These are phyloP conservation scores for Tapirus terrestris DNA, from an alignment of 2,113 vertebrate species.

Conservation along the genomic window DNA sequence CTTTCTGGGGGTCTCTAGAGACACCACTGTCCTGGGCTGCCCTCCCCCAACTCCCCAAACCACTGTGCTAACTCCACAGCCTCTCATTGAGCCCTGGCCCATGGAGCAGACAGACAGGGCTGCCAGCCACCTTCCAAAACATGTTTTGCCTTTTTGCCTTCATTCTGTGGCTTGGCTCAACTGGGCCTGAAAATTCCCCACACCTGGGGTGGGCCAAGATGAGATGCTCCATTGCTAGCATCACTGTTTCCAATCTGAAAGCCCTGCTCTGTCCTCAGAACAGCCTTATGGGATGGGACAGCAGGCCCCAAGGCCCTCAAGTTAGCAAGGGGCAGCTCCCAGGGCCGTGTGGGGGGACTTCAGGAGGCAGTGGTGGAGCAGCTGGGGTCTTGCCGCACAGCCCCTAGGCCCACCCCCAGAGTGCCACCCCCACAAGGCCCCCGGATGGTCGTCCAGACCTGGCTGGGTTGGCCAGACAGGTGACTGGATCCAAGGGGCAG, in stretches of 20 bases:
- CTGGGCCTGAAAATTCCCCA: constrained; percentile 52
- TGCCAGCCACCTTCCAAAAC: constrained; percentile 80
- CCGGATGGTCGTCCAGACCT: not conserved
- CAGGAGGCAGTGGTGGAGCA: not conserved
- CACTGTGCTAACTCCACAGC: not conserved
- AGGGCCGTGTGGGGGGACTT: fast-evolving
- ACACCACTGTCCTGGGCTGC: not conserved
- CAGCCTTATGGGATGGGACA: not conserved
- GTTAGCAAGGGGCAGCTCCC: not conserved
- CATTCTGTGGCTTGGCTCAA: constrained; percentile 76
- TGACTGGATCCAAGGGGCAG: not conserved
- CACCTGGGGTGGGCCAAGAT: constrained; percentile 73
- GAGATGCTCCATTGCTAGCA: not conserved
- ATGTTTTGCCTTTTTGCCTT: constrained; percentile 81
- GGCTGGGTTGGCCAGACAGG: not conserved
- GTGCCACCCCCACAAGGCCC: not conserved
- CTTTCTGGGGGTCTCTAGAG: not conserved
- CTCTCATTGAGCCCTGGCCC: constrained; percentile 35
- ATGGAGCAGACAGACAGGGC: constrained; percentile 47
- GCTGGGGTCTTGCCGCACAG: not conserved
- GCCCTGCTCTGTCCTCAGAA: constrained; percentile 24
- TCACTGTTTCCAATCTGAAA: constrained; percentile 55
- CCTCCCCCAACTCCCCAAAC: fast-evolving
- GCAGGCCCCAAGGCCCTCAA: not conserved
- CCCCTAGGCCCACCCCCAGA: no score